Evolutionary conservation across 2,113 vertebrate genomes (phyloP), one percentile per base, ranked within the genome.

Genomic region (Gallinago undulata): DNA sequence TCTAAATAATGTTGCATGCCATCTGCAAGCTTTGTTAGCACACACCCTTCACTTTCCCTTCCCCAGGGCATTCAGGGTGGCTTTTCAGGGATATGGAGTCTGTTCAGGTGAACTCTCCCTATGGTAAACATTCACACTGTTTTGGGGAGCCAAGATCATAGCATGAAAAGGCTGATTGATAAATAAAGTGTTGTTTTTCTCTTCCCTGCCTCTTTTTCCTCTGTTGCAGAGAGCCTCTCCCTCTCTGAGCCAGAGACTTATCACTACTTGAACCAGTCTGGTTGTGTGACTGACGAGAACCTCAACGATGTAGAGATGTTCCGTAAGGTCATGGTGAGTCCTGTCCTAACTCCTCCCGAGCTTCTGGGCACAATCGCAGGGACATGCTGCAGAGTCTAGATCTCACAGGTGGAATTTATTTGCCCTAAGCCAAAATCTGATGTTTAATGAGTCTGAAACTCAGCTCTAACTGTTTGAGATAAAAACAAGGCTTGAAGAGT

Each of bases 311-410:
- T 94, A 79, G 98, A 98, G 79, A 98, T 99, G 89, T 99, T 98
- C 95, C 96, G 97, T 85, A 99, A 98, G 72, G 98, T 99, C 75
- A 99, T 99, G 99, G 99, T 99, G 93, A 99, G 98, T 96, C 16
- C 53, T 84, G 21, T 39, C 57, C n/a, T 83, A 87, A 62, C 30
- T 80, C 19, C 55, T 78, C 35, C 35, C 80, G 76, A 85, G 47
- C 11, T 73, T 77, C 18, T 76, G 33, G 24, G 33, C 39, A 60
- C 45, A 70, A 16, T 39, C 19, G 51, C 15, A 5, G 37, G 59
- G 21, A 66, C 0, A 1, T 86, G 30, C 35, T 74, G 45, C 48
- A 24, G n/a, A 9, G 10, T 73, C 22, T 91, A 17, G 66, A 57
- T 78, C 31, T 84, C 13, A 5, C 19, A 59, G 59, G 45, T 19